Conservation (phyloP, 2,113 vertebrate genomes). For the Hippocampus abdominalis region DNA sequence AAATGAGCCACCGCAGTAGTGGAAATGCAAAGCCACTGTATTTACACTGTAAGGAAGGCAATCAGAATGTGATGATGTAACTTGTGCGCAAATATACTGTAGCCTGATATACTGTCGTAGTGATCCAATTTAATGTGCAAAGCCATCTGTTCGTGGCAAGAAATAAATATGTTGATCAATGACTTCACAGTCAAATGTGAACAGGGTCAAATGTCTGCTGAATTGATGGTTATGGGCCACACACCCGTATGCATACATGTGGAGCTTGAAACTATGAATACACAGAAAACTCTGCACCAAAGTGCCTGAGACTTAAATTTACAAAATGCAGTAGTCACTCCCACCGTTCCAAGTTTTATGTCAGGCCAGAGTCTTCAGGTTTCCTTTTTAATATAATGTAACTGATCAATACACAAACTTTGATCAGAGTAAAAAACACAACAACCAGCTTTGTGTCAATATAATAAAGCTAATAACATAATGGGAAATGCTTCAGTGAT, state of each 20-base stretch:
- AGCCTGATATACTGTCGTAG: conserved; percentile 29
- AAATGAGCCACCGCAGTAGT: conserved; percentile 10
- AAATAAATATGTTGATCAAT: background rate
- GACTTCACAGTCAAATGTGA: background rate
- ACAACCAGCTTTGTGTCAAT: background rate
- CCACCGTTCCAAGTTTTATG: background rate
- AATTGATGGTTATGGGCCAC: background rate
- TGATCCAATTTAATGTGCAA: conserved; percentile 16
- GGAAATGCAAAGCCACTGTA: conserved; percentile 48
- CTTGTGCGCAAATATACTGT: conserved; percentile 12
- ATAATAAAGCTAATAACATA: conserved; percentile 10
- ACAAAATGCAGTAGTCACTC: background rate
- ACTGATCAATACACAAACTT: background rate
- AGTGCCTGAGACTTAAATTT: background rate
- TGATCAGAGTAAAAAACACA: background rate
- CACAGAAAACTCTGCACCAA: no score
- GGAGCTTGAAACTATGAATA: no score
- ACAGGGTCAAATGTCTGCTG: background rate
- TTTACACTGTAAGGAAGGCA: conserved; percentile 9
- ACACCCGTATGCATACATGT: no score
- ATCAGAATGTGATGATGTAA: conserved; percentile 26
- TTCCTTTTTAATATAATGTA: background rate
- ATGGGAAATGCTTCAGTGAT: background rate
- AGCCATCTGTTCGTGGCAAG: conserved; percentile 15
- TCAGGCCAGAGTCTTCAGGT: background rate